Conservation (phyloP, 1,140 invertebrate species). For the Argopecten irradians region DNA sequence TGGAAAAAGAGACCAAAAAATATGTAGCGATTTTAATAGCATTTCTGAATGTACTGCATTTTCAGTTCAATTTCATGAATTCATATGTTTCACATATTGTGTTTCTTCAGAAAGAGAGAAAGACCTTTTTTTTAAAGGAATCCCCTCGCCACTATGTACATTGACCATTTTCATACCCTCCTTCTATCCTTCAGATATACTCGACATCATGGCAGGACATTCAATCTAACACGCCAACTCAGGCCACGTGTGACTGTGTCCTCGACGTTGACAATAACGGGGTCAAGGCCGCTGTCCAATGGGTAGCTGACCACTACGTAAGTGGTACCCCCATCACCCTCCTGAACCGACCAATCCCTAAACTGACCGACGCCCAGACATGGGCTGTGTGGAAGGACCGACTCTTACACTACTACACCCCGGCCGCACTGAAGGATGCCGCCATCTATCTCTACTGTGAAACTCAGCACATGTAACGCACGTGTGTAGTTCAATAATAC, state of each 20-base stretch:
- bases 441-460: conserved; percentile 64
- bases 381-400: conserved; percentile 66
- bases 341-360: conserved; percentile 67
- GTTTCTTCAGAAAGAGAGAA: not conserved
- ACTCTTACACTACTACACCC: conserved; percentile 66
- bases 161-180: too few species aligned
- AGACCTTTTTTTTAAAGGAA: not conserved
- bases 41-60: too few species aligned
- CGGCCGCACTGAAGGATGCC: conserved; percentile 60
- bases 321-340: conserved; percentile 68
- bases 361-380: conserved; percentile 59
- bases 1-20: too few species aligned
- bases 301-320: conserved; percentile 68
- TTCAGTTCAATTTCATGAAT: too few species aligned
- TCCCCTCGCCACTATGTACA: too few species aligned
- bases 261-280: conserved; percentile 44
- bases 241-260: conserved; percentile 42
- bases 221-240: conserved; percentile 33
- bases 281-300: conserved; percentile 59
- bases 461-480: conserved; percentile 19
- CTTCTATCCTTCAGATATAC: conserved; percentile 41
- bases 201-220: conserved; percentile 39
- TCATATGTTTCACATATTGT: not conserved
- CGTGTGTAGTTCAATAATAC: not conserved
- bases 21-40: too few species aligned